Conservation (phyloP, 2,113 vertebrate genomes). For the Hucho hucho region DNA sequence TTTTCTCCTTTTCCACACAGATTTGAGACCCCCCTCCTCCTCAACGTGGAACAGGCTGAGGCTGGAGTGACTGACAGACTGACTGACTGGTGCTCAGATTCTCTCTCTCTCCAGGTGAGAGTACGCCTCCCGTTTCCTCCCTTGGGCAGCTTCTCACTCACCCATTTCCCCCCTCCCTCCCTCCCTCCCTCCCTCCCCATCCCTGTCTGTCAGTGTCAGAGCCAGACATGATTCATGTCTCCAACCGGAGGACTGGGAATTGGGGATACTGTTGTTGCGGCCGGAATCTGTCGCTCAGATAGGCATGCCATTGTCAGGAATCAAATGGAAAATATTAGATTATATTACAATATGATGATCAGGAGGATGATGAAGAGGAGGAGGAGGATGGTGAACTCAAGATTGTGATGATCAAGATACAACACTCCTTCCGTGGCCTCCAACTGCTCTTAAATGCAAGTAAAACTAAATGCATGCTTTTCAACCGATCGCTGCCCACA, state of each 20-base stretch:
- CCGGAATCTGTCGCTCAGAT: not conserved
- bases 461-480: too few relatives aligned
- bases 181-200: not conserved
- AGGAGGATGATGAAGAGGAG: not conserved
- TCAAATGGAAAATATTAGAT: too few relatives aligned
- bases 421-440: too few relatives aligned
- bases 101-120: not conserved
- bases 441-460: too few relatives aligned
- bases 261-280: not conserved
- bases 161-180: slow-evolving; percentile 44
- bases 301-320: not conserved
- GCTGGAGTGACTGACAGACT: not conserved
- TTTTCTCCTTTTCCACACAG: too few relatives aligned
- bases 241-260: not conserved
- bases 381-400: not conserved
- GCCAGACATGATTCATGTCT: not conserved
- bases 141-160: slow-evolving; percentile 43
- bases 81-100: not conserved
- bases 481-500: too few relatives aligned
- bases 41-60: too few relatives aligned
- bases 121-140: not conserved
- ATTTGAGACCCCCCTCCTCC: too few relatives aligned
- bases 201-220: slow-evolving; percentile 10
- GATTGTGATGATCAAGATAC: too few relatives aligned
- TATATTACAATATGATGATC: not conserved